A percentile compares a stretch with the other conserved stretches of the same genome.
phyloP scores from a whole-genome alignment of 1,140 invertebrate genomes.

The Caenorhabditis remanei region DNA sequence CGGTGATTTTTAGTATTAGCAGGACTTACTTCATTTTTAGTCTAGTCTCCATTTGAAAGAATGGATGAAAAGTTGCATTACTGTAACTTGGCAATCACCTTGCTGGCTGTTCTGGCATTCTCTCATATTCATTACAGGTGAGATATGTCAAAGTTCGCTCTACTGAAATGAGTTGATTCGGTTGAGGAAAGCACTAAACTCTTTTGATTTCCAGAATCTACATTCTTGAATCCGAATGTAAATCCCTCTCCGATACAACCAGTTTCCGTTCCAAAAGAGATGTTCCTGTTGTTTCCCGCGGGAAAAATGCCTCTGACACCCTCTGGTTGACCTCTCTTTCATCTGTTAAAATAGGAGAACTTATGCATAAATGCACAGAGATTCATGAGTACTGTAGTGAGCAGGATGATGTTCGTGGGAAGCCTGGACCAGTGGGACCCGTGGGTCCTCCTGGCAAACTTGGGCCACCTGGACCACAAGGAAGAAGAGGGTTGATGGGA shows the following conservation, averaged over 20 bases:
- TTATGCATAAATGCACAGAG: constrained; percentile 76
- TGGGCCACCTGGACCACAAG: constrained; percentile 59
- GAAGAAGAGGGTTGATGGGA: constrained; percentile 66
- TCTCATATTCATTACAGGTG: constrained; percentile 51
- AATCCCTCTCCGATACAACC: background rate
- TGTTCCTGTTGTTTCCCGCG: background rate
- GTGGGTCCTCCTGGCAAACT: constrained; percentile 63
- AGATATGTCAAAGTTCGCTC: background rate
- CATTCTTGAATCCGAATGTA: background rate
- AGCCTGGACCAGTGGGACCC: constrained; percentile 69
- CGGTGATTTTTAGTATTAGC: background rate
- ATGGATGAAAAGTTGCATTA: constrained; percentile 28
- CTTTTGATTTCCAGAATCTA: constrained; percentile 15
- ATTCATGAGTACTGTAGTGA: constrained; percentile 76
- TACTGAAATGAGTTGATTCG: too few relatives aligned
- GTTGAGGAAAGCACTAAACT: too few relatives aligned
- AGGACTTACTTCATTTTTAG: background rate
- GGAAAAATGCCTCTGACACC: constrained; percentile 52
- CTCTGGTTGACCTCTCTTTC: constrained; percentile 75
- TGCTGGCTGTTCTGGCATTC: constrained; percentile 10
- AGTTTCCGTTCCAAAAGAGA: constrained; percentile 9
- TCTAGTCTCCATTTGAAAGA: background rate
- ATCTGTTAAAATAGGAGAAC: constrained; percentile 72
- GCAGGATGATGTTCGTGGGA: constrained; percentile 67
- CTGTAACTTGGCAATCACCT: constrained; percentile 12